Percentiles rank a stretch among this genome's conserved stretches.
These are phyloP conservation scores for Nestor notabilis DNA, from an alignment of 2,113 vertebrate genomes.

Conservation along the genomic window DNA sequence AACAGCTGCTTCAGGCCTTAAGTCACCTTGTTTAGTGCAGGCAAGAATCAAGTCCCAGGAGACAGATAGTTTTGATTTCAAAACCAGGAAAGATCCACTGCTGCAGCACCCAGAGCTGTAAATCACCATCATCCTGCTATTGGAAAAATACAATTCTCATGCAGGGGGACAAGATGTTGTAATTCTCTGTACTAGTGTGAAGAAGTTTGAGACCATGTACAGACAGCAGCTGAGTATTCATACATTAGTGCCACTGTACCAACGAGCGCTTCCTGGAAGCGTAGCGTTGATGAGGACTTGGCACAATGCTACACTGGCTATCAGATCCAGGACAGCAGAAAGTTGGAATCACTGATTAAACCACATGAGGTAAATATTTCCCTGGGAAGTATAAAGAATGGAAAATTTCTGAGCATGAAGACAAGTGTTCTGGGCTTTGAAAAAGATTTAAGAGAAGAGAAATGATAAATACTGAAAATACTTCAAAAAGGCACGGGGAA, in stretches of 20 bases:
- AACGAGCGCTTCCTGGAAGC: neutral
- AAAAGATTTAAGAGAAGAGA: neutral
- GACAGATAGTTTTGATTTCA: neutral
- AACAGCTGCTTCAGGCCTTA: neutral
- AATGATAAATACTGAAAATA: neutral
- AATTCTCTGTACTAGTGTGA: neutral
- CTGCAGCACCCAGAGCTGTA: neutral
- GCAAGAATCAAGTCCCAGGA: neutral
- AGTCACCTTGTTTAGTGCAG: neutral
- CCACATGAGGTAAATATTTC: neutral
- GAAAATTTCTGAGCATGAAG: neutral
- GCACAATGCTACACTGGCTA: neutral
- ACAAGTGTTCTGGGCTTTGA: neutral
- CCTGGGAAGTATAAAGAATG: neutral
- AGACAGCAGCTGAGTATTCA: neutral
- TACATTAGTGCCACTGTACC: neutral
- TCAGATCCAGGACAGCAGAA: neutral
- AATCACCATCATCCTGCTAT: neutral
- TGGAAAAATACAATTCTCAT: neutral
- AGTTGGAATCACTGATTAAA: neutral
- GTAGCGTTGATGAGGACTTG: rapidly evolving
- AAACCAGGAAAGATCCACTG: neutral
- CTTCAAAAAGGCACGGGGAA: neutral
- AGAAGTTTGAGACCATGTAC: neutral
- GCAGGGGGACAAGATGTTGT: neutral